Evolutionary conservation across 2,888 invertebrate genomes (phyloP).

Genomic region (Cepaea hortensis): DNA sequence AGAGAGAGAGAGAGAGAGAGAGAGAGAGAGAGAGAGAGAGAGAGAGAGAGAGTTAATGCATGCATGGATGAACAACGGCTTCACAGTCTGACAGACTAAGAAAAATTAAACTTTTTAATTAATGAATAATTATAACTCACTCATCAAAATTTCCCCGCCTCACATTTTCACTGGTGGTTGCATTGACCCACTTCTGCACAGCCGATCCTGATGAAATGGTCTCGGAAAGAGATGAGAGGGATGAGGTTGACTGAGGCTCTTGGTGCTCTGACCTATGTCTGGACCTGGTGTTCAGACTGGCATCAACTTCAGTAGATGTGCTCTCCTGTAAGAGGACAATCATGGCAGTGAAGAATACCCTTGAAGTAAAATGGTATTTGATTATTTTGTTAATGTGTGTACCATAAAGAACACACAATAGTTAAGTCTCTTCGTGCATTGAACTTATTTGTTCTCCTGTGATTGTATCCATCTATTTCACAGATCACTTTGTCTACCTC

Average conservation of each 20-base stretch:
- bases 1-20: too few relatives aligned
- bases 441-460: too few relatives aligned
- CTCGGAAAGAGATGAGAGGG: conserved; percentile 46
- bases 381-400: neutral
- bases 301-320: conserved; percentile 65
- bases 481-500: too few relatives aligned
- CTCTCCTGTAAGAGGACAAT: conserved; percentile 60
- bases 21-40: too few relatives aligned
- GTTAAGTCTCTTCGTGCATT: too few relatives aligned
- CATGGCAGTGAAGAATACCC: neutral
- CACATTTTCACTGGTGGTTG: conserved; percentile 30
- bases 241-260: conserved; percentile 67
- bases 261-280: conserved; percentile 69
- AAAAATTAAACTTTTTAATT: too few relatives aligned
- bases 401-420: too few relatives aligned
- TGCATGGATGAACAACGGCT: too few relatives aligned
- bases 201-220: conserved; percentile 49
- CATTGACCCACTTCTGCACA: conserved; percentile 21
- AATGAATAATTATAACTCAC: neutral
- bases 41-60: too few relatives aligned
- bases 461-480: too few relatives aligned
- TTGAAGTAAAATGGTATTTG: neutral
- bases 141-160: conserved; percentile 17
- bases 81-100: too few relatives aligned
- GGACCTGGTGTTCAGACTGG: conserved; percentile 57